Evolutionary conservation across 2,888 invertebrate genomes (phyloP).

Genomic region (Andrena camellia): DNA sequence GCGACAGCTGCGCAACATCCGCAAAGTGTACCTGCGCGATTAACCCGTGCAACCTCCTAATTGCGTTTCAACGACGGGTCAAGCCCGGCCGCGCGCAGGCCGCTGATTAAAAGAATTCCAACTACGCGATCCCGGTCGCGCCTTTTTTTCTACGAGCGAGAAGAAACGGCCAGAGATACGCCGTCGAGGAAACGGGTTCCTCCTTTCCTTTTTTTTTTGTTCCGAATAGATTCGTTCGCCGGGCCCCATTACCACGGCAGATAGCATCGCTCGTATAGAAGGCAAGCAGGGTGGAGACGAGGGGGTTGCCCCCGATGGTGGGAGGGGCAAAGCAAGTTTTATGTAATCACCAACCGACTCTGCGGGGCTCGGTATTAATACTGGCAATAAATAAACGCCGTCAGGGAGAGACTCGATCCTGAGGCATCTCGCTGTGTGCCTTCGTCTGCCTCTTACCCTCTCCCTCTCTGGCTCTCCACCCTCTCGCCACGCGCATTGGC

Average conservation of each 20-base stretch:
- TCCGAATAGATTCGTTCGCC: conserved; percentile 69
- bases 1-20: neutral
- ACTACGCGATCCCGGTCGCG: conserved; percentile 42
- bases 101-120: conserved; percentile 38
- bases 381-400: conserved; percentile 80
- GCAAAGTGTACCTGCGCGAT: conserved; percentile 10
- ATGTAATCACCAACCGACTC: conserved; percentile 80
- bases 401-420: conserved; percentile 72
- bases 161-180: conserved; percentile 5
- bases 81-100: conserved; percentile 4
- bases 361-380: conserved; percentile 80
- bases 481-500: conserved; percentile 42
- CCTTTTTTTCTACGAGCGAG: conserved; percentile 15
- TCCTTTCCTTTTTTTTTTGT: conserved; percentile 10
- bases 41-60: conserved; percentile 7
- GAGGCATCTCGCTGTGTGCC: conserved; percentile 62
- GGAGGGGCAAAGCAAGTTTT: conserved; percentile 78
- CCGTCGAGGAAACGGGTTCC: conserved; percentile 20
- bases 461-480: conserved; percentile 48
- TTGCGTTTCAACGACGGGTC: conserved; percentile 28
- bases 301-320: conserved; percentile 59
- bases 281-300: conserved; percentile 51
- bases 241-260: conserved; percentile 63
- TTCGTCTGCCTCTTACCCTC: conserved; percentile 54
- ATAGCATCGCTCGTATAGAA: conserved; percentile 54